Evolutionary conservation across 2,888 invertebrate species (phyloP).

Genomic region (Cylloceria caligata): DNA sequence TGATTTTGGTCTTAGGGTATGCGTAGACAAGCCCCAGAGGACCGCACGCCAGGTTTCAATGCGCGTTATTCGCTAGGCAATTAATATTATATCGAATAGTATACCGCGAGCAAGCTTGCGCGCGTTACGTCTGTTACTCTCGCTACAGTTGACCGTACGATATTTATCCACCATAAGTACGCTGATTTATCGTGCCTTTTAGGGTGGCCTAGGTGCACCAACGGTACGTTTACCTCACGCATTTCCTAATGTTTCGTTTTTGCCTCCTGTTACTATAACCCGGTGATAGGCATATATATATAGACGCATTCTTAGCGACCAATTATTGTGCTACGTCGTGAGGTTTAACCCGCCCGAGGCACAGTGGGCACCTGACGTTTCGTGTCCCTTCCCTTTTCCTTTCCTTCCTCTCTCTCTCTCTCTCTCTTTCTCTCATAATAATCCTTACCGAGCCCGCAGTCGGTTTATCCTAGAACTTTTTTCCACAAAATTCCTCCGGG

Average conservation of each 20-base stretch:
- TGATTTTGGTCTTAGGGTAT: conserved; percentile 23
- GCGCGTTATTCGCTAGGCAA: conserved; percentile 67
- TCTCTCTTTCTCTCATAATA: conserved; percentile 67
- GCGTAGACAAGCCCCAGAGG: conserved; percentile 34
- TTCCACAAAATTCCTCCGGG: conserved; percentile 42
- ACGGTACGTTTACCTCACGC: conserved; percentile 19
- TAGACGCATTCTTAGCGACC: conserved; percentile 74
- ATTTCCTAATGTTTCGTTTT: conserved; percentile 69
- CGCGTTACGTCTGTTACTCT: conserved; percentile 38
- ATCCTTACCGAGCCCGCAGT: conserved; percentile 26
- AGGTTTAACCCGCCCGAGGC: conserved; percentile 68
- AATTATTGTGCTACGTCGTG: conserved; percentile 72
- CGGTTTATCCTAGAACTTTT: conserved; percentile 14
- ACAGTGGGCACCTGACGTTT: conserved; percentile 60
- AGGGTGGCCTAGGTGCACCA: conserved; percentile 60
- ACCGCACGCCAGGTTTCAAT: conserved; percentile 14
- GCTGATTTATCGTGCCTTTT: conserved; percentile 76
- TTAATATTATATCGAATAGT: conserved; percentile 74
- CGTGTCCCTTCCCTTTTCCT: conserved; percentile 69
- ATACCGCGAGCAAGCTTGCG: conserved; percentile 20
- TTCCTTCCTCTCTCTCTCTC: conserved; percentile 67
- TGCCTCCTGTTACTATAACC: conserved; percentile 58
- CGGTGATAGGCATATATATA: conserved; percentile 24
- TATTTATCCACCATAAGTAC: conserved; percentile 37
- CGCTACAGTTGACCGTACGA: conserved; percentile 27